Evolutionary conservation across 1,140 invertebrate species (phyloP).

Genomic region (Drusus annulatus): DNA sequence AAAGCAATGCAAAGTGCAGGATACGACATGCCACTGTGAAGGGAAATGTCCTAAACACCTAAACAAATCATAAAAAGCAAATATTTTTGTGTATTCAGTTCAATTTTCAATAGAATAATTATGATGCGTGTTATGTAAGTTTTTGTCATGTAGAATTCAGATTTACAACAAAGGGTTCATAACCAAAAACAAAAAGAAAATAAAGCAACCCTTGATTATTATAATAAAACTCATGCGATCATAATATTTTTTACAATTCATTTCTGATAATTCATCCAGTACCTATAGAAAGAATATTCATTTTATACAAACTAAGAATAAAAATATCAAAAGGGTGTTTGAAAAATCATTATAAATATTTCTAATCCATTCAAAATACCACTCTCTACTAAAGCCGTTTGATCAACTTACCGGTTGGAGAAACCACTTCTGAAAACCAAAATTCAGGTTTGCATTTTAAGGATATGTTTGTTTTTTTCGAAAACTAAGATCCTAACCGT

Average conservation of each 20-base stretch:
- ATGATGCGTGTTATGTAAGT: too few species aligned
- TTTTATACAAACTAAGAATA: constrained; percentile 3
- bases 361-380: constrained; percentile 43
- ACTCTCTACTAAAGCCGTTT: constrained; percentile 50
- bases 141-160: too few species aligned
- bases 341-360: constrained; percentile 39
- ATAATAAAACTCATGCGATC: neutral
- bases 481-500: neutral
- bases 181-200: too few species aligned
- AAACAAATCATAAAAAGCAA: too few species aligned
- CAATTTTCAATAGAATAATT: too few species aligned
- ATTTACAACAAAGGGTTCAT: too few species aligned
- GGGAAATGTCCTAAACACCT: too few species aligned
- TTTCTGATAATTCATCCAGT: constrained; percentile 4
- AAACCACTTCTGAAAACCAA: constrained; percentile 58
- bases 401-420: constrained; percentile 57
- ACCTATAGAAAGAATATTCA: neutral
- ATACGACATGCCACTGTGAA: too few species aligned
- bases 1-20: too few species aligned
- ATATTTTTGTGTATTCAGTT: too few species aligned
- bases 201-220: too few species aligned
- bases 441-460: constrained; percentile 51
- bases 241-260: too few species aligned
- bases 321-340: neutral
- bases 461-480: constrained; percentile 16